Base-by-base conservation (phyloP, 2,113 vertebrate genomes). In the Seriola rivoliana region DNA sequence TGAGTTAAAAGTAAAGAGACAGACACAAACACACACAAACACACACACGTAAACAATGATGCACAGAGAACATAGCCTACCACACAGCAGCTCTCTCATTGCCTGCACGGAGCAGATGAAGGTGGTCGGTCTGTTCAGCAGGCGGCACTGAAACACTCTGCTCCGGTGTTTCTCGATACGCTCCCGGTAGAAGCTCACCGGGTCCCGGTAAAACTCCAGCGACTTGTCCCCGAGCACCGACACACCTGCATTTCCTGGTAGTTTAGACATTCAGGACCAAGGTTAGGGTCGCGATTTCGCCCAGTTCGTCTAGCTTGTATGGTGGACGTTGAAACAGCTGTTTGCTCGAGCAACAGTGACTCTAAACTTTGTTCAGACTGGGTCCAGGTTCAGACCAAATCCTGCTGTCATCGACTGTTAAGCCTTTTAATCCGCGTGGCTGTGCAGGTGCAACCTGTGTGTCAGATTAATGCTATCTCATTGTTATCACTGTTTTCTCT, bases 151-250 rank as follows among this genome's bases (percentile, higher is more conserved):
- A 50, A 95, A 94, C 60, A 92, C 85, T 77, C 94, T 81, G 58
- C 89, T 79, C 29, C 84, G 66, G 86, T 93, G 88, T 57, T 89
- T 93, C 29, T 93, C 86, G 12, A 92, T 75, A 82, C 81, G 84
- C 48, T 82, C 85, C 69, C 55, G 74, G 75, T 83, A 94, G 85
- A 95, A 94, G 63, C 46, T 71, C 81, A 93, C 82, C 59, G 93
- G 93, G 65, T 94, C 92, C 65, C 90, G 86, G 83, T 94, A 95
- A 34, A 95, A 95, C 52, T 95, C 93, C 73, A 95, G 52, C 6
- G 93, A 93, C 50, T 92, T 93, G 79, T 94, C 93, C 5, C 93
- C 90, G 13, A 95, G 81, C 84, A 94, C 58, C 44, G 92, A 74
- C 9, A 89, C 81, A 34, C 94, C 93, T 59, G 91, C 86, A 38